Base-by-base conservation (phyloP, 1,140 invertebrate species). In the Listronotus oregonensis region DNA sequence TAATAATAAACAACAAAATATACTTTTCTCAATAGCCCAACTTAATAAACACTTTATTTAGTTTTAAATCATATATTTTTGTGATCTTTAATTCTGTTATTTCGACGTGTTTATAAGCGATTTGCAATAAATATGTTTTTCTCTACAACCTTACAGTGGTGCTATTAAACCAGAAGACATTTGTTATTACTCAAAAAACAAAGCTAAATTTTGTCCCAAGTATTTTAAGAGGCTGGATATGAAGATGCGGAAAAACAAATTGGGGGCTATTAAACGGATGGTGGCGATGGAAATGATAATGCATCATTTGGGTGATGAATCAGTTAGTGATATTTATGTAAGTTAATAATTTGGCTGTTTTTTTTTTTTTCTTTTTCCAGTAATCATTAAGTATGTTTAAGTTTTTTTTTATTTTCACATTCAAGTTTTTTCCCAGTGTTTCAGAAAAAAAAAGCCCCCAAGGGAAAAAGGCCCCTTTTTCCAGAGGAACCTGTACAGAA, bases 211-310 rank as follows among this genome's bases (percentile, higher is more conserved):
- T 77, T 27, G 56, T 12, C 82, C 80, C 3, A 86, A 86, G 67
- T 77, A 80, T 37, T 72, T 80, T 70, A 87, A 83, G 77, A 73
- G 83, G 81, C 82, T 71, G 83, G 81, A 50, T 89, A 86, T 69
- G 85, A 85, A 71, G 84, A 86, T 73, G 86, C 86, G 21, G 64
- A 79, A 31, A 69, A 68, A 51, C 64, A 79, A 70, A 79, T 80
- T 54, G 64, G 69, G 67, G 21, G 76, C 72, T 34, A 76, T 78
- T 52, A 40, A 61, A 56, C 71, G 40, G 66, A 57, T 62, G 74
- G 72, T 11, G 71, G 70, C 11, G 70, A 75, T 71, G 77, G 75
- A 51, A 64, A 66, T 63, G 62, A 59, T 18, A 17, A n/a, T 40
- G 11, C 43, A 32, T 32, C 59, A 12, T 17, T 14, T 11, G 52